A percentile compares a stretch with the other conserved stretches of the same genome.
Evolutionary conservation across 2,797 vertebrate species (phyloP).

Genomic region (Hipposideros larvatus): DNA sequence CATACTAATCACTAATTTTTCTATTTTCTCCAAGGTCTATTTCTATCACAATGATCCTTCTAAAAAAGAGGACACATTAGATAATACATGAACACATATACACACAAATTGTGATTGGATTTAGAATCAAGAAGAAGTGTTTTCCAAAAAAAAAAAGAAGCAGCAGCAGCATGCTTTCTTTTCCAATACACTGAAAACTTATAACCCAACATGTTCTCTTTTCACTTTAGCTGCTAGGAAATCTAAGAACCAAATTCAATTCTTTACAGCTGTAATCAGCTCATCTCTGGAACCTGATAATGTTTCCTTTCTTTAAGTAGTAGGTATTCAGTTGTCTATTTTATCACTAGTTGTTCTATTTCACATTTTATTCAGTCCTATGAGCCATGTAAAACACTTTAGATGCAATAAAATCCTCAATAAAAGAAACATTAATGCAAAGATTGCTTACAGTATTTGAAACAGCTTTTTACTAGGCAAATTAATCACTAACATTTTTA

Average conservation of each 20-base stretch:
- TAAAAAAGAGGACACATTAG: not conserved
- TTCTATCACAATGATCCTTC: conserved; percentile 29
- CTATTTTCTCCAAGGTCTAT: conserved; percentile 58
- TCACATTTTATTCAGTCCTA: conserved; percentile 30
- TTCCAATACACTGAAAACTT: conserved; percentile 46
- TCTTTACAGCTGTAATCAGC: not conserved
- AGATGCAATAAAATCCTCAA: conserved; percentile 38
- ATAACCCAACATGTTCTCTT: conserved; percentile 30
- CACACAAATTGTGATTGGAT: not conserved
- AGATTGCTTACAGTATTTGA: not conserved
- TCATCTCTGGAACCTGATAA: conserved; percentile 56
- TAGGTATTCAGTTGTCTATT: not conserved
- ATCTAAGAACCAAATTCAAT: conserved; percentile 67
- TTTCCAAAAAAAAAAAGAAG: not conserved
- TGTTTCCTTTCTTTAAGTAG: conserved; percentile 40
- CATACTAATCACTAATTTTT: not conserved
- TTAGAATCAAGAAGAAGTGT: not conserved
- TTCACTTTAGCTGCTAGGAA: conserved; percentile 59
- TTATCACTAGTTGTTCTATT: conserved; percentile 21
- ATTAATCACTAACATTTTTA: conserved; percentile 32
- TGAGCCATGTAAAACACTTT: not conserved
- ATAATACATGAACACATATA: not conserved
- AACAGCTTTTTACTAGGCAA: conserved; percentile 36
- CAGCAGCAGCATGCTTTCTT: not conserved
- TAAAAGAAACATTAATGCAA: conserved; percentile 12